Percentiles rank a stretch among this genome's conserved stretches.
phyloP scores from a whole-genome alignment of 2,797 vertebrate species.

The Taeniopygia guttata region DNA sequence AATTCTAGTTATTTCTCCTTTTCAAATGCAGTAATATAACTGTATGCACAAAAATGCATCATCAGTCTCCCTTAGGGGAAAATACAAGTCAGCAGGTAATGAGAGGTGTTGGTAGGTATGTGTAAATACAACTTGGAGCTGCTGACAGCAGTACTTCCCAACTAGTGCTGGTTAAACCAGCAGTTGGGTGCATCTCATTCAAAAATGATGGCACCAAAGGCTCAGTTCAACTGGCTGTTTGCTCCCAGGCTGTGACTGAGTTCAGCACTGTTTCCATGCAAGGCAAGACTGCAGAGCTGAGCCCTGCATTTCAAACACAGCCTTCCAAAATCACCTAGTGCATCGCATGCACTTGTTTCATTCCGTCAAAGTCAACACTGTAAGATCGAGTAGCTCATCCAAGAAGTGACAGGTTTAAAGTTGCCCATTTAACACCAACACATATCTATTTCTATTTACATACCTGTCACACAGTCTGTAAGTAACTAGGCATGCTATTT shows the following conservation, averaged over 20 bases:
- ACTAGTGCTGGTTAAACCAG: not conserved
- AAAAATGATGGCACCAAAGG: not conserved
- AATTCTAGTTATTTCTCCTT: not conserved
- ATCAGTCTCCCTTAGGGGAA: not conserved
- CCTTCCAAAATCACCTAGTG: not conserved
- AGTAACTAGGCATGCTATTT: not conserved
- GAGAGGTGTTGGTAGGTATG: not conserved
- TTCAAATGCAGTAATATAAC: not conserved
- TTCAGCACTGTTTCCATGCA: not conserved
- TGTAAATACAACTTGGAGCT: not conserved
- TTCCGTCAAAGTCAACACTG: not conserved
- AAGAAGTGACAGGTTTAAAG: not conserved
- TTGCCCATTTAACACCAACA: not conserved
- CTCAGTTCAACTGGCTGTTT: not conserved
- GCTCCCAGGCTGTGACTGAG: not conserved
- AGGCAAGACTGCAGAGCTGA: not conserved
- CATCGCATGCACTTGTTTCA: fast-evolving
- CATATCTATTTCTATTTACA: not conserved
- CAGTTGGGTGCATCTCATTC: not conserved
- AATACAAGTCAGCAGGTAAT: not conserved
- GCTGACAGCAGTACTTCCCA: not conserved
- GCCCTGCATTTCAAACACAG: fast-evolving
- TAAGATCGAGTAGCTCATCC: not conserved
- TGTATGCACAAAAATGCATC: not conserved
- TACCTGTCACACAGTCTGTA: not conserved